Evolutionary conservation across 1,140 invertebrate genomes (phyloP), one percentile per base, ranked within the genome.

Genomic region (Calosoma granatense): DNA sequence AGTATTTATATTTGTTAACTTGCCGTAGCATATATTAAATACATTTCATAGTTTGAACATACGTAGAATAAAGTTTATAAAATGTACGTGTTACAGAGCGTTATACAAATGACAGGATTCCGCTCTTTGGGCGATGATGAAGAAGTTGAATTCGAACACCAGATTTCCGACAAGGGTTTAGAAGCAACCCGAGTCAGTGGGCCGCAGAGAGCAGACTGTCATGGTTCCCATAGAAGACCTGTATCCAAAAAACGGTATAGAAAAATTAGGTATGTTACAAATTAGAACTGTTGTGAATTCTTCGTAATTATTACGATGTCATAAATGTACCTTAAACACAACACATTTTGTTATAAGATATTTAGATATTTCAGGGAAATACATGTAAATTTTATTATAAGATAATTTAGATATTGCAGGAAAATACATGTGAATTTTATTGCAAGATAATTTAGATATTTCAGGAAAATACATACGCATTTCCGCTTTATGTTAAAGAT

Each of bases 71-170:
- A n/a, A n/a, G n/a, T n/a, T n/a, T n/a, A n/a, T n/a, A n/a, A n/a
- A n/a, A n/a, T n/a, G n/a, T n/a, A n/a, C n/a, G n/a, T n/a, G n/a
- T n/a, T n/a, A 36, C 76, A 94, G 90, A 90, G 88, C 62, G 89
- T 91, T 14, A 91, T 94, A 61, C 82, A 90, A 72, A 92, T 92
- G 86, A 73, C 77, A 43, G 91, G 91, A 1, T 94, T 94, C 69
- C 81, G 90, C 47, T 92, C 88, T 55, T 73, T 93, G 58, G 90
- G 85, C 1, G 90, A 93, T 64, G 87, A 89, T 19, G 90, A 94
- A 72, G 81, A 84, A 63, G 87, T 93, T 3, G 89, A 92, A 67
- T 92, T 92, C 70, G 87, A 90, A 64, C 89, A 85, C 69, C 85
- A 88, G 69, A 76, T 80, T 53, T 91, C 90, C 0, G 86, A 85